Evolutionary conservation across 2,888 invertebrate genomes (phyloP).

Genomic region (Drepanosiphum platanoidis): DNA sequence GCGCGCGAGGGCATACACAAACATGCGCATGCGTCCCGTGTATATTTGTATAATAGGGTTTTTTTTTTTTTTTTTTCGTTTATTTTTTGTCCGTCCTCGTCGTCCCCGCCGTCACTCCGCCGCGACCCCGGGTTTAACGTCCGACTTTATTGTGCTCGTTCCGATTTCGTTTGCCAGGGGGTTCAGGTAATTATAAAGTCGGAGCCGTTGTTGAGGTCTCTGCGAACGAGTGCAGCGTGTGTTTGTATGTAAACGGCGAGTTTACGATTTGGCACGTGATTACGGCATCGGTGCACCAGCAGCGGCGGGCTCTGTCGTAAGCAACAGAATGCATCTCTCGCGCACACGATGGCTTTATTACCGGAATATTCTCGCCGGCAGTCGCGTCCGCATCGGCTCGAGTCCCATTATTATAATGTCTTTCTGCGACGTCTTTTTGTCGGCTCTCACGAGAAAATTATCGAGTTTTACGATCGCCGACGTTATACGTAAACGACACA

Average conservation of each 20-base stretch:
- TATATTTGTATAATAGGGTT: not conserved
- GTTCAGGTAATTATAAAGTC: slow-evolving; percentile 49
- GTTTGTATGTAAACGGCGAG: slow-evolving; percentile 11
- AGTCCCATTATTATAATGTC: slow-evolving; percentile 35
- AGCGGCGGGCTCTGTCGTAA: not conserved
- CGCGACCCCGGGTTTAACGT: slow-evolving; percentile 28
- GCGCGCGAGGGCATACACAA: too few species aligned
- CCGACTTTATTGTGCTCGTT: slow-evolving; percentile 38
- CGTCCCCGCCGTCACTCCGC: not conserved
- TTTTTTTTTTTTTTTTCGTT: not conserved
- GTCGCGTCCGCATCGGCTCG: not conserved
- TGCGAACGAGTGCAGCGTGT: not conserved
- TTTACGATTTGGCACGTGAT: slow-evolving; percentile 55
- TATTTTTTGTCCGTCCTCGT: not conserved
- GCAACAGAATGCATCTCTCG: not conserved
- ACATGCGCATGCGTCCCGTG: not conserved
- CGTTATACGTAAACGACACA: not conserved
- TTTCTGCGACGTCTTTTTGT: slow-evolving; percentile 15
- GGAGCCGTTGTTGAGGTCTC: not conserved
- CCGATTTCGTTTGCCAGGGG: slow-evolving; percentile 29
- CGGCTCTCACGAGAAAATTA: slow-evolving; percentile 49
- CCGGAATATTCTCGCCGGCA: slow-evolving; percentile 41
- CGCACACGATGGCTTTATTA: slow-evolving; percentile 41
- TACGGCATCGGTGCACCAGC: not conserved
- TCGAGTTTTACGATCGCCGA: slow-evolving; percentile 49